phyloP scores from a whole-genome alignment of 2,888 invertebrate genomes.

The Acanthosepion pharaonis region DNA sequence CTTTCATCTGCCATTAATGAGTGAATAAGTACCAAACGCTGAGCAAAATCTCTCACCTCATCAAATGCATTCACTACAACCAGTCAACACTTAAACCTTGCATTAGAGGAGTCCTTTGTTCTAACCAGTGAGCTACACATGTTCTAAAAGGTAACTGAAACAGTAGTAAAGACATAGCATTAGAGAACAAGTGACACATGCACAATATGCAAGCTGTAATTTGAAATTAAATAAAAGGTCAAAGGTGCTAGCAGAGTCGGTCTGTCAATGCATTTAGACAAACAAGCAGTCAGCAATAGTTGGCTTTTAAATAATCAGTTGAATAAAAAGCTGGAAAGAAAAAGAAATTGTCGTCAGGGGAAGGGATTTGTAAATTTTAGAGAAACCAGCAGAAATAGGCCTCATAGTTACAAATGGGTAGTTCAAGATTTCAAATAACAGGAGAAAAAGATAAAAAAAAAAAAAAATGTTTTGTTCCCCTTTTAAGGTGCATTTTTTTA shows the following conservation, averaged over 20 bases:
- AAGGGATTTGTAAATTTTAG: neutral
- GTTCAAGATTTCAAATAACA: no score
- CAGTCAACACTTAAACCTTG: no score
- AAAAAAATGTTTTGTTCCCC: no score
- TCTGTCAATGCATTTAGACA: neutral
- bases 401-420: neutral
- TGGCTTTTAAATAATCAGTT: neutral
- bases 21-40: no score
- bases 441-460: no score
- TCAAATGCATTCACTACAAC: no score
- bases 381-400: neutral
- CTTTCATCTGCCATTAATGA: no score
- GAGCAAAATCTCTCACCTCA: no score
- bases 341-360: neutral
- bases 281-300: neutral
- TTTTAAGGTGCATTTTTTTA: no score
- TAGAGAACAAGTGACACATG: neutral
- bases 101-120: no score
- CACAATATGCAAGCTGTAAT: neutral
- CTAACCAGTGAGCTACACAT: neutral
- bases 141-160: neutral
- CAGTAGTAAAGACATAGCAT: neutral
- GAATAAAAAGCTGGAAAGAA: neutral
- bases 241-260: neutral
- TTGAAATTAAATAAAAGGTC: constrained; percentile 34